Evolutionary conservation across 2,113 vertebrate genomes (phyloP), one percentile per base, ranked within the genome.

Genomic region (Pteronura brasiliensis): DNA sequence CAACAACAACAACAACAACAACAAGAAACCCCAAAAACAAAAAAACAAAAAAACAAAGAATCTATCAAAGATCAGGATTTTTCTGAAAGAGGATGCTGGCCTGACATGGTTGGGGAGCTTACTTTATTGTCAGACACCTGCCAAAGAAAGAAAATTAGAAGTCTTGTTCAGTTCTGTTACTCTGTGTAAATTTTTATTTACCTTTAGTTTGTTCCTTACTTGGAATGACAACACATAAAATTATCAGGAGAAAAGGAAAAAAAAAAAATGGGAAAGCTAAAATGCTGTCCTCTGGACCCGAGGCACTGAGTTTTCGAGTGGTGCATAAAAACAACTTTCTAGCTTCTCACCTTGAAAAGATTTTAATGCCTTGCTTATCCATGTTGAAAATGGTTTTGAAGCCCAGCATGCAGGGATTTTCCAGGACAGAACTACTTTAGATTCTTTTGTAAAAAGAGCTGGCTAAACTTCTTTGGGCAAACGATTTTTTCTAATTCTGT

Each of bases 361-460:
- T 79, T 87, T 90, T 57, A 80, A 91, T 84, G 92, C 88, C 57
- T 77, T 93, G 93, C 86, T 96, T 93, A 95, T 49, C 95, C 92
- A 90, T 83, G 95, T 92, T 93, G 96, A 95, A 97, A 97, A 97
- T 96, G 79, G 83, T 92, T 96, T 85, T 96, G 96, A 92, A 96
- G 83, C 55, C 52, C 3, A 92, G 95, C 65, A 65, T 52, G 74
- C 9, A 69, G 93, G 87, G 91, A 95, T 96, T 96, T 97, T 98
- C 92, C 97, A 96, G 96, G 44, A 96, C 84, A 93, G 13, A 93
- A 92, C 36, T 52, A 88, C 84, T 90, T 80, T 77, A 96, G 95
- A 96, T 88, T 96, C 93, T 81, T 44, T 93, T 82, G 39, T 47
- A 88, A 93, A 95, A 97, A 88, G 57, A 47, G 88, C 69, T 52